These are phyloP conservation scores for Leucoma salicis DNA, from an alignment of 2,888 invertebrate genomes.

Conservation along the genomic window DNA sequence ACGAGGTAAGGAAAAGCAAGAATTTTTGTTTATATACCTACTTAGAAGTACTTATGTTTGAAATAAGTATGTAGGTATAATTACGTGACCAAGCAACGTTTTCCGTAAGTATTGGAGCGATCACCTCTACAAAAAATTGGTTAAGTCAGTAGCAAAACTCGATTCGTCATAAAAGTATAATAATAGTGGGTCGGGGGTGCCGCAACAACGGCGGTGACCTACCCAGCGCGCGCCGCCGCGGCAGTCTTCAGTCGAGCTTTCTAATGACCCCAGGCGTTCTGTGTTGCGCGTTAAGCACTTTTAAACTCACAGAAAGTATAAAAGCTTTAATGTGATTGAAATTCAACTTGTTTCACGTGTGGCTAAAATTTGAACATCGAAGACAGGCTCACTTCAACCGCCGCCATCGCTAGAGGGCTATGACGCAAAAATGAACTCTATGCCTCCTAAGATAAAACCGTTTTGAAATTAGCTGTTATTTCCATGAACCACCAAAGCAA, in stretches of 20 bases:
- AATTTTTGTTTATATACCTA: too few species aligned
- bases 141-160: conserved; percentile 70
- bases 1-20: too few species aligned
- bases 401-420: conserved; percentile 27
- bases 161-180: conserved; percentile 82
- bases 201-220: conserved; percentile 79
- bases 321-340: conserved; percentile 58
- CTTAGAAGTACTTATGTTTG: too few species aligned
- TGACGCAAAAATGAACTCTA: conserved; percentile 70
- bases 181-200: conserved; percentile 79
- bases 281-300: conserved; percentile 62
- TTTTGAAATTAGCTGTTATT: conserved; percentile 62
- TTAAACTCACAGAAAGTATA: conserved; percentile 50
- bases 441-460: conserved; percentile 57
- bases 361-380: conserved; percentile 45
- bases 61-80: too few species aligned
- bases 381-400: conserved; percentile 62
- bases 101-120: conserved; percentile 47
- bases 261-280: conserved; percentile 80
- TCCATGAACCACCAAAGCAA: conserved; percentile 51
- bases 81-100: conserved; percentile 23
- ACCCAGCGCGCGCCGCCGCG: conserved; percentile 75
- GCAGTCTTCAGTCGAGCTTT: conserved; percentile 78
- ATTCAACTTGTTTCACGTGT: conserved; percentile 59
- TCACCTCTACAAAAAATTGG: conserved; percentile 58